Percentiles rank a stretch among this genome's conserved stretches.
Evolutionary conservation across 2,797 vertebrate species (phyloP).

Genomic region (Acanthornis magna): DNA sequence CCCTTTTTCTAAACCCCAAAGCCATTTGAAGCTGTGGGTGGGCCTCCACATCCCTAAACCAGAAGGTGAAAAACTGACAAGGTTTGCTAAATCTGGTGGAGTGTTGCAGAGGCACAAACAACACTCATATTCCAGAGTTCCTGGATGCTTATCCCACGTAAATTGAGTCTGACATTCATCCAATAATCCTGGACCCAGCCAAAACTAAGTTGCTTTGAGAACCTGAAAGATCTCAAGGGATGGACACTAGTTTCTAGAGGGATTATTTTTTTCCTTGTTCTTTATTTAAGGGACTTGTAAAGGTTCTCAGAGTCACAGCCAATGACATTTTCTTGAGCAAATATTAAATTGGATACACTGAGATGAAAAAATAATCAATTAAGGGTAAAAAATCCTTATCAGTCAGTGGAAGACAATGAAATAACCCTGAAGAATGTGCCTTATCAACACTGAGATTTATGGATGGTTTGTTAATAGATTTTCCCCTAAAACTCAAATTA

Average conservation of each 20-base stretch:
- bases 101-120: neutral
- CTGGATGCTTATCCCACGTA: neutral
- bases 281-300: neutral
- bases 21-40: neutral
- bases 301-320: neutral
- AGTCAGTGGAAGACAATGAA: neutral
- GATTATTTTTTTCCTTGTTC: neutral
- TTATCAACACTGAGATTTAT: neutral
- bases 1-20: neutral
- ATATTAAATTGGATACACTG: neutral
- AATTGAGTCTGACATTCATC: neutral
- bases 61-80: neutral
- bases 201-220: neutral
- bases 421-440: neutral
- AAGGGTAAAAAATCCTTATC: neutral
- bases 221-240: neutral
- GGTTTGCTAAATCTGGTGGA: neutral
- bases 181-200: neutral
- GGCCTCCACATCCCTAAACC: neutral
- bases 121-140: rapidly evolving
- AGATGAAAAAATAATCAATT: neutral
- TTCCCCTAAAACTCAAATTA: neutral
- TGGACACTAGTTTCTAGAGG: neutral
- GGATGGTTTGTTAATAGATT: neutral
- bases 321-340: neutral